Evolutionary conservation across 2,113 vertebrate species (phyloP).

Genomic region (Chitala chitala): DNA sequence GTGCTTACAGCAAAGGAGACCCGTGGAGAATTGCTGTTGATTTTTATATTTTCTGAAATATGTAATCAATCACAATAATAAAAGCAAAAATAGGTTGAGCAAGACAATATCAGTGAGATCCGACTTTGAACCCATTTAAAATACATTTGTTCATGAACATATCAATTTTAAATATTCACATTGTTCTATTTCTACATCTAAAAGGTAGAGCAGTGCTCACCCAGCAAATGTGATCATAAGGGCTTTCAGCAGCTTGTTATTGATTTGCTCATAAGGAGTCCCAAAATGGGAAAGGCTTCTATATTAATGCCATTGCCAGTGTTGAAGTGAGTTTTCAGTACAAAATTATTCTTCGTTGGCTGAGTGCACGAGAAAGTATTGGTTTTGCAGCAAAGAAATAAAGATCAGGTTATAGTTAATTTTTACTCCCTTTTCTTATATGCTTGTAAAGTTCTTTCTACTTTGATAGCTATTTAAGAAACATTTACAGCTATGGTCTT

Average conservation of each 20-base stretch:
- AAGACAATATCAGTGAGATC: slow-evolving; percentile 20
- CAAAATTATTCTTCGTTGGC: slow-evolving; percentile 71
- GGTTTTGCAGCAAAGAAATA: slow-evolving; percentile 36
- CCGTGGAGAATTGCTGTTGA: neutral
- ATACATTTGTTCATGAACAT: slow-evolving; percentile 66
- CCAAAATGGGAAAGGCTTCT: slow-evolving; percentile 71
- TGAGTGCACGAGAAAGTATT: slow-evolving; percentile 65
- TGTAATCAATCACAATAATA: neutral
- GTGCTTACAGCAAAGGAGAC: slow-evolving; percentile 5
- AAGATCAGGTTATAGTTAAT: neutral
- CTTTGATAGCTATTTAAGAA: no score
- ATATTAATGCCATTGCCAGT: slow-evolving; percentile 66
- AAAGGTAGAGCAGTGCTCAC: slow-evolving; percentile 47
- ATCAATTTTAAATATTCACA: slow-evolving; percentile 74
- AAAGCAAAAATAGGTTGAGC: slow-evolving; percentile 7
- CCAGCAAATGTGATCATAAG: slow-evolving; percentile 76
- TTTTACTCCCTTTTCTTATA: neutral
- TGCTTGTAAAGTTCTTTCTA: neutral
- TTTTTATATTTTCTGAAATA: slow-evolving; percentile 12
- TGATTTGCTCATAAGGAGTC: slow-evolving; percentile 65
- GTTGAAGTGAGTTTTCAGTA: slow-evolving; percentile 75
- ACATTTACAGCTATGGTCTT: no score
- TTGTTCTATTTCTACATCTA: slow-evolving; percentile 54
- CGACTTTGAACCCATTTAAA: slow-evolving; percentile 69
- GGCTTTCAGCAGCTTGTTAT: slow-evolving; percentile 77